These are phyloP conservation scores for Heliothis subflexa DNA, from an alignment of 1,140 invertebrate genomes.

Conservation along the genomic window DNA sequence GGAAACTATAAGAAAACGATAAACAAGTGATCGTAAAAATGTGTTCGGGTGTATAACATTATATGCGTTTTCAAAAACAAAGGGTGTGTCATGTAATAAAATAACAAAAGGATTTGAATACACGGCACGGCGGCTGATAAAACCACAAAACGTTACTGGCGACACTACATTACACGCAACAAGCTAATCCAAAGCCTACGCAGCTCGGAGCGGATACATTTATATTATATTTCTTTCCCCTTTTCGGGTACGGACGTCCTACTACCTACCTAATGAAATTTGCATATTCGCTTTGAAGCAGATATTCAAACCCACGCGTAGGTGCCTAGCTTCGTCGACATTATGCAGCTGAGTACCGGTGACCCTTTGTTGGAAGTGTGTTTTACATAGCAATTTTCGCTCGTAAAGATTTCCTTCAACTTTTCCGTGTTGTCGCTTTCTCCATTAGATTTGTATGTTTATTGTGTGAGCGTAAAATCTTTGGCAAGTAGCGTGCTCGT, in stretches of 20 bases:
- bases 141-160: slow-evolving; percentile 11
- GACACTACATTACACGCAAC: slow-evolving; percentile 44
- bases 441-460: slow-evolving; percentile 52
- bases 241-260: slow-evolving; percentile 80
- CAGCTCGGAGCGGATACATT: slow-evolving; percentile 76
- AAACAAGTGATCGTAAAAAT: slow-evolving; percentile 29
- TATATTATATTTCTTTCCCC: slow-evolving; percentile 76
- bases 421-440: slow-evolving; percentile 51
- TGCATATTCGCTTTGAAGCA: slow-evolving; percentile 73
- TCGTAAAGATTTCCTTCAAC: slow-evolving; percentile 44
- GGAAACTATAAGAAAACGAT: slow-evolving; percentile 36
- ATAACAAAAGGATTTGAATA: slow-evolving; percentile 37
- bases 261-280: slow-evolving; percentile 68
- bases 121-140: slow-evolving; percentile 40
- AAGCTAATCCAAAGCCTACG: slow-evolving; percentile 66
- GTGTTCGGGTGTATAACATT: background rate
- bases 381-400: slow-evolving; percentile 44
- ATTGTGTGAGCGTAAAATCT: slow-evolving; percentile 57
- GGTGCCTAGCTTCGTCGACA: slow-evolving; percentile 13
- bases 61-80: slow-evolving; percentile 36
- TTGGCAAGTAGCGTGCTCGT: slow-evolving; percentile 56
- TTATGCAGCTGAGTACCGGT: slow-evolving; percentile 36
- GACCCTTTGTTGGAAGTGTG: slow-evolving; percentile 31
- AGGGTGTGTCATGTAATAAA: slow-evolving; percentile 11
- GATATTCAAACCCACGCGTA: slow-evolving; percentile 62